A percentile compares a stretch with the other conserved stretches of the same genome.
These are phyloP conservation scores for Lordiphosa stackelbergi DNA, from an alignment of 1,140 invertebrate genomes.

Conservation along the genomic window DNA sequence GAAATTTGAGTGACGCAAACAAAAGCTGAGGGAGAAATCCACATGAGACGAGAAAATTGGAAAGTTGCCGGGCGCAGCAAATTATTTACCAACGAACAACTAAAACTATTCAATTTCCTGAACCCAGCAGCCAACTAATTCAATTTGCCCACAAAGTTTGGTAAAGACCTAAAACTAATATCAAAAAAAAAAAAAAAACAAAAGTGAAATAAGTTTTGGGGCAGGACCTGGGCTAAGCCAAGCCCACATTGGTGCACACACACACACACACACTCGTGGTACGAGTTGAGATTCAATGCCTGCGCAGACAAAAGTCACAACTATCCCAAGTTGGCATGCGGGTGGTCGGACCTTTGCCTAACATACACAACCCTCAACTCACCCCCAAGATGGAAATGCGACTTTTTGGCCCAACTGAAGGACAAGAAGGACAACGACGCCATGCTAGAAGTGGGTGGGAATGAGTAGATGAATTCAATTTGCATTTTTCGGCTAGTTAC, in stretches of 20 bases:
- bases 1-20: slow-evolving; percentile 61
- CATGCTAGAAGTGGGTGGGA: slow-evolving; percentile 49
- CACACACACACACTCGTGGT: too few relatives aligned
- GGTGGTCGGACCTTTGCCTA: slow-evolving; percentile 23
- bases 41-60: slow-evolving; percentile 63
- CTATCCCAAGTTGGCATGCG: slow-evolving; percentile 62
- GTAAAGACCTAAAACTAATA: slow-evolving; percentile 8
- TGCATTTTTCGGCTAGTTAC: slow-evolving; percentile 67
- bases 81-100: slow-evolving; percentile 67
- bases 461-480: slow-evolving; percentile 52
- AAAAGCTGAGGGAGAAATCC: slow-evolving; percentile 45
- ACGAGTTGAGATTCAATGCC: slow-evolving; percentile 6
- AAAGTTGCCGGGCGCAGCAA: slow-evolving; percentile 38
- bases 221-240: slow-evolving; percentile 38
- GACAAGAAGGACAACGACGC: slow-evolving; percentile 36
- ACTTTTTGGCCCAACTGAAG: slow-evolving; percentile 65
- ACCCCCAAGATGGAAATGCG: slow-evolving; percentile 19
- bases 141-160: slow-evolving; percentile 37
- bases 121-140: slow-evolving; percentile 32
- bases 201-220: slow-evolving; percentile 47
- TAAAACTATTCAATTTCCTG: slow-evolving; percentile 73
- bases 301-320: slow-evolving; percentile 69
- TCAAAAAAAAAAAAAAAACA: not conserved
- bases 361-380: slow-evolving; percentile 3
- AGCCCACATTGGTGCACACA: slow-evolving; percentile 46